Evolutionary conservation across 2,797 vertebrate genomes (phyloP), one percentile per base, ranked within the genome.

Genomic region (Telmatherina bonti): DNA sequence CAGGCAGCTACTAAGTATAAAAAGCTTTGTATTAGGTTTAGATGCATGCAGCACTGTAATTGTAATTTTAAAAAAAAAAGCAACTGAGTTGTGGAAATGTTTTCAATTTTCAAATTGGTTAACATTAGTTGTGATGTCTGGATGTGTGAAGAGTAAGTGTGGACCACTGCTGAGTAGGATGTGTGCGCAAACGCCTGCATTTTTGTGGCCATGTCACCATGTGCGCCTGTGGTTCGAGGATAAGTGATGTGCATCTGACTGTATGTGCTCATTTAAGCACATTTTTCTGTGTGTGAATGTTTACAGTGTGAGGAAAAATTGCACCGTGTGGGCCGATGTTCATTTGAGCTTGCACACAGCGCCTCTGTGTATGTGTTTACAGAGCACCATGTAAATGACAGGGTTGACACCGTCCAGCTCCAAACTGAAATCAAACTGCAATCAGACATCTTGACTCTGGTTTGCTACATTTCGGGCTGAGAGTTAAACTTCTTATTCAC

Each of bases 311-410:
- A 59, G 31, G n/a, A 61, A 45, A 61, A 59, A 56, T 49, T 60
- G 43, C 18, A 22, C 56, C 26, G 24, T 69, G 59, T 62, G 36
- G 63, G 61, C 54, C 18, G 64, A 30, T 47, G 38, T 49, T 61
- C 10, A 51, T 70, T 56, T 56, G 65, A 47, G 61, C 45, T 1
- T 58, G 43, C 27, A 49, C 62, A 33, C n/a, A 26, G 49, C 57
- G 22, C 30, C 13, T 49, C 20, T 70, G 43, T 56, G 52, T 36
- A 18, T 31, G 11, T 55, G 31, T 43, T 29, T 26, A 56, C 53
- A 64, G 51, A 66, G 33, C 65, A 54, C 29, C 59, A n/a, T 55
- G 6, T 65, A 84, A 87, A 87, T 88, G 56, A 83, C 72, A 74
- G 59, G 72, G 69, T 76, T 30, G 33, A 76, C 62, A 65, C 72